A percentile compares a stretch with the other conserved stretches of the same genome.
These are phyloP conservation scores for Leucophenga maculata DNA, from an alignment of 2,888 invertebrate species.

Conservation along the genomic window DNA sequence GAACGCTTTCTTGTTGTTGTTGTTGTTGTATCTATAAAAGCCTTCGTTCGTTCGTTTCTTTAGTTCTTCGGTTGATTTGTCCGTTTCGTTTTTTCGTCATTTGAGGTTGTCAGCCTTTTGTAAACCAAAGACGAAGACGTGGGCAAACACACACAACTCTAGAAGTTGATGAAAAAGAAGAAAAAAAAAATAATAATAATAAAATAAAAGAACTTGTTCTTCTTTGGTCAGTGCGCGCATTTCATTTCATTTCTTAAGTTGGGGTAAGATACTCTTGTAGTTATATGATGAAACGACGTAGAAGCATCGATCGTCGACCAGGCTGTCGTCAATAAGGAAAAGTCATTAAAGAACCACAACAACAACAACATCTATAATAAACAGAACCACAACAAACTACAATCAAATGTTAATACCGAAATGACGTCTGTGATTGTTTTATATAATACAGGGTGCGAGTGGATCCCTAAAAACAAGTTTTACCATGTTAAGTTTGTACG, in stretches of 20 bases:
- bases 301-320: not conserved
- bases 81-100: conserved; percentile 3
- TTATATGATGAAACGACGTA: not conserved
- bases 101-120: conserved; percentile 66
- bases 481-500: too few species aligned
- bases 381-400: conserved; percentile 18
- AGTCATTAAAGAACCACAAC: not conserved
- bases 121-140: conserved; percentile 38
- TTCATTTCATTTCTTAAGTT: not conserved
- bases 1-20: conserved; percentile 32
- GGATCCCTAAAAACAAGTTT: too few species aligned
- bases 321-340: not conserved
- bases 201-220: conserved; percentile 23
- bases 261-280: not conserved
- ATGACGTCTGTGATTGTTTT: too few species aligned
- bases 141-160: not conserved
- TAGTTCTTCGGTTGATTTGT: conserved; percentile 10
- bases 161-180: not conserved
- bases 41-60: not conserved
- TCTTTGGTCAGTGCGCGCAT: conserved; percentile 2
- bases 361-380: conserved; percentile 31
- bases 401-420: too few species aligned
- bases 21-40: conserved; percentile 25
- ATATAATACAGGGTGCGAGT: too few species aligned
- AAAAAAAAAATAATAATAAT: conserved; percentile 16